phyloP scores from a whole-genome alignment of 2,797 vertebrate species.

The Gymnoscopelus braueri region DNA sequence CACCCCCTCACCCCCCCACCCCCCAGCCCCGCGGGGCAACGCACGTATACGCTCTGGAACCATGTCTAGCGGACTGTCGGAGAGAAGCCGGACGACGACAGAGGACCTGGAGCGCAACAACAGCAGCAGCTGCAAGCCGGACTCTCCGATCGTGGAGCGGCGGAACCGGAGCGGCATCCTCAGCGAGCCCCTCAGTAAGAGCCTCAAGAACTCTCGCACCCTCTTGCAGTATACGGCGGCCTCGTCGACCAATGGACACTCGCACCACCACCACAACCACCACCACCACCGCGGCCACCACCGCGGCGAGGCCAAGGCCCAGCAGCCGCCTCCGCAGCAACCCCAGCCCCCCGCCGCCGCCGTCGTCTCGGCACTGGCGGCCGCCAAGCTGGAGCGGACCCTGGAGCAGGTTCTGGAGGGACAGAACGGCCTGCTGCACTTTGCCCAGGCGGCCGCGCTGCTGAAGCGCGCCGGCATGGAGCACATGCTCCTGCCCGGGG shows the following conservation, averaged over 20 bases:
- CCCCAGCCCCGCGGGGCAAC: conserved; percentile 59
- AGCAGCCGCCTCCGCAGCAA: conserved; percentile 69
- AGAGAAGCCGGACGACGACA: conserved; percentile 76
- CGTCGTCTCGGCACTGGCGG: conserved; percentile 80
- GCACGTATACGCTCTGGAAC: conserved; percentile 78
- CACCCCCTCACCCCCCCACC: conserved; percentile 71
- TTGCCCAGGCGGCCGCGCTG: conserved; percentile 95
- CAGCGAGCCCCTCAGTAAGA: conserved; percentile 96
- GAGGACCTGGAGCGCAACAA: conserved; percentile 84
- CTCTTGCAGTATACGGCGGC: conserved; percentile 95
- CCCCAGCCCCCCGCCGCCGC: conserved; percentile 83
- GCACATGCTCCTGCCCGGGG: conserved; percentile 88
- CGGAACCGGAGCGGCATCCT: conserved; percentile 97
- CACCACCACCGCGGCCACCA: conserved; percentile 21
- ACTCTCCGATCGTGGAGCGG: conserved; percentile 87
- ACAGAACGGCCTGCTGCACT: conserved; percentile 95
- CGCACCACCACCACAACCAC: conserved; percentile 71
- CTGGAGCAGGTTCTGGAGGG: conserved; percentile 94
- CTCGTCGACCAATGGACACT: conserved; percentile 88
- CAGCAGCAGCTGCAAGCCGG: conserved; percentile 76
- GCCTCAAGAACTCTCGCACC: conserved; percentile 96
- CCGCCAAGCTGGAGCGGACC: conserved; percentile 94
- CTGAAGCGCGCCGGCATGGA: conserved; percentile 94
- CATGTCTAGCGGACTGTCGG: conserved; percentile 92
- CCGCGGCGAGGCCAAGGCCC: conserved; percentile 84